These are phyloP conservation scores for Trachymyrmex septentrionalis DNA, from an alignment of 1,140 invertebrate species.

Conservation along the genomic window DNA sequence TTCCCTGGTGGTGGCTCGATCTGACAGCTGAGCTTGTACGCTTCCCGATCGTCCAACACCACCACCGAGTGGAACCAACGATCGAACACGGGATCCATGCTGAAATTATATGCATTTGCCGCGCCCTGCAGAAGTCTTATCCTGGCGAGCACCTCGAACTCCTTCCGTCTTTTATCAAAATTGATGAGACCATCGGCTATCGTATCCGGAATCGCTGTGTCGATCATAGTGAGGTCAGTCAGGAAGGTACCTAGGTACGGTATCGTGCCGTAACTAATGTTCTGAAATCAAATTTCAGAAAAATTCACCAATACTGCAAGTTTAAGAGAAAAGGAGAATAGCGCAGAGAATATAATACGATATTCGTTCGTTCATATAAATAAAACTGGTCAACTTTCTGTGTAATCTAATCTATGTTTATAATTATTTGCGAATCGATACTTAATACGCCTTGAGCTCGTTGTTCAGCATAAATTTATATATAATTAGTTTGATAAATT, in stretches of 20 bases:
- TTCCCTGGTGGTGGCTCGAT: constrained; percentile 91
- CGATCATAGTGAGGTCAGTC: constrained; percentile 99
- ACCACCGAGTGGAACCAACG: constrained; percentile 97
- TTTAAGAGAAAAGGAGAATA: background rate
- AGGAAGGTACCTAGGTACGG: constrained; percentile 99
- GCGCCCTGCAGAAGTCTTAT: constrained; percentile 98
- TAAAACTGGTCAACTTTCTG: background rate
- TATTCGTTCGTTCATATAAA: background rate
- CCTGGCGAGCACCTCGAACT: constrained; percentile 99
- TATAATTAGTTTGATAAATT: background rate
- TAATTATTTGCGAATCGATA: background rate
- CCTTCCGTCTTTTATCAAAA: constrained; percentile 99
- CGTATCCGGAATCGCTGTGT: constrained; percentile 97
- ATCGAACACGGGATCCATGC: constrained; percentile 94
- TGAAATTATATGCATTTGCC: constrained; percentile 98
- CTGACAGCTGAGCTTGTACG: constrained; percentile 96
- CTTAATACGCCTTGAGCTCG: background rate
- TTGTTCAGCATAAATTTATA: background rate
- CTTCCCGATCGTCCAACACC: constrained; percentile 96
- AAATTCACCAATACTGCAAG: background rate
- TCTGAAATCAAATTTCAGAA: constrained; percentile 79
- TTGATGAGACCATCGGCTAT: constrained; percentile 96
- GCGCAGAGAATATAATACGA: background rate
- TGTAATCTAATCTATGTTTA: background rate
- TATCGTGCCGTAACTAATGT: constrained; percentile 97